Evolutionary conservation across 2,888 invertebrate genomes (phyloP), one percentile per base, ranked within the genome.

Genomic region (Omphaloscelis lunosa): DNA sequence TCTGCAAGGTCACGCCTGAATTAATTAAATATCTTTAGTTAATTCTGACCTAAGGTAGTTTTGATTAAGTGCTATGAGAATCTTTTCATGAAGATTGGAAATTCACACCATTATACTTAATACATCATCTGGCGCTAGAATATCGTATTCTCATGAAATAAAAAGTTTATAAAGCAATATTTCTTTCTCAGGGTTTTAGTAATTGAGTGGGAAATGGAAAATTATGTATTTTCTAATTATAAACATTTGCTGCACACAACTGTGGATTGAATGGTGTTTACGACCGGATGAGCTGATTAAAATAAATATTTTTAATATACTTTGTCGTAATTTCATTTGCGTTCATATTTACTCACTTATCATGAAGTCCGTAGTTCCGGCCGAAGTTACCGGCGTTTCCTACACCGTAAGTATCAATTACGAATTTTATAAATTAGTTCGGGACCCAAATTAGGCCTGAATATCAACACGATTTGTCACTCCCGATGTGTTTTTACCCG

Each of bases 101-200:
- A 45, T 23, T 77, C 61, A 72, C 80, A 77, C 61, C 8, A 53
- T 71, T 79, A 59, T n/a, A n/a, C n/a, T n/a, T 17, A 77, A 58
- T 11, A 27, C 45, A 41, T 67, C 58, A 76, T 29, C 29, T 51
- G 67, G 51, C 34, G 17, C 23, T 53, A 79, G 53, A 51, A 51
- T 20, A 66, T 27, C 48, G 9, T 79, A 23, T 20, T n/a, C 34
- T 53, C 53, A 45, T 62, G 17, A 17, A 77, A 34, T 79, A 67
- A 76, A 69, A 51, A 72, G n/a, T 61, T 59, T 17, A 58, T 53
- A 20, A 72, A 80, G 45, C 23, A 59, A 53, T 58, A 34, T 9
- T 51, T 27, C 15, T 66, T 75, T 79, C 82, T 67, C 62, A 63
- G 20, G 34, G 15, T 9, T 7, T 15, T 29, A 29, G n/a, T n/a